A percentile compares a stretch with the other conserved stretches of the same genome.
Evolutionary conservation across 1,140 invertebrate genomes (phyloP).

Genomic region (Drosophila subpulchrella): DNA sequence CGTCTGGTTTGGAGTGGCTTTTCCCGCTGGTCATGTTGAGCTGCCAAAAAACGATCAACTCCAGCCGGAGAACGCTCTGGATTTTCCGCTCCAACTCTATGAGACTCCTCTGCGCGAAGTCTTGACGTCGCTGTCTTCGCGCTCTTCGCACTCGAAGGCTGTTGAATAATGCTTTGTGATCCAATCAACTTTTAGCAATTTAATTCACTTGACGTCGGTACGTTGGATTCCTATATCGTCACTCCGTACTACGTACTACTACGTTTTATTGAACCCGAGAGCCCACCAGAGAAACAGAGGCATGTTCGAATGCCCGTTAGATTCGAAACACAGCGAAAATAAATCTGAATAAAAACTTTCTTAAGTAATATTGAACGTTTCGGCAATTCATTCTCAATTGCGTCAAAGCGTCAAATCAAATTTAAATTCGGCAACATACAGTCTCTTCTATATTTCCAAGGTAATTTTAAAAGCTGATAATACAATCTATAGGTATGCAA

Average conservation of each 20-base stretch:
- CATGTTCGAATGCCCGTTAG: conserved; percentile 20
- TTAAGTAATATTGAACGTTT: neutral
- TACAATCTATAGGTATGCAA: neutral
- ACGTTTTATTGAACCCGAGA: conserved; percentile 76
- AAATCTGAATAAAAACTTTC: conserved; percentile 13
- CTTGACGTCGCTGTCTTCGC: conserved; percentile 54
- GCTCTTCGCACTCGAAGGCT: conserved; percentile 37
- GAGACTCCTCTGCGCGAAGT: conserved; percentile 34
- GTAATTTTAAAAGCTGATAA: neutral
- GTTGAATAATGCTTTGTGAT: conserved; percentile 83
- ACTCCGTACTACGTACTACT: conserved; percentile 45
- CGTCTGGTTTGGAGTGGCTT: neutral
- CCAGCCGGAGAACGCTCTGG: conserved; percentile 10
- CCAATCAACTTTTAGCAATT: conserved; percentile 79
- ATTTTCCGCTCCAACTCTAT: conserved; percentile 38
- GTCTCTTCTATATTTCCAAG: neutral
- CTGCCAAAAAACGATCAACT: conserved; percentile 46
- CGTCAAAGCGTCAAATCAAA: conserved; percentile 2
- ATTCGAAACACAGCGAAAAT: conserved; percentile 10
- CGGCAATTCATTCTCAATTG: neutral
- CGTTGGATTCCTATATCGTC: conserved; percentile 47
- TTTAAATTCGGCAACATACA: conserved; percentile 5
- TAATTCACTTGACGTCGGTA: conserved; percentile 75
- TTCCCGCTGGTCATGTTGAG: neutral
- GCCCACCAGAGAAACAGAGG: conserved; percentile 8